Evolutionary conservation across 2,113 vertebrate genomes (phyloP), one percentile per base, ranked within the genome.

Genomic region (Oophaga pumilio): DNA sequence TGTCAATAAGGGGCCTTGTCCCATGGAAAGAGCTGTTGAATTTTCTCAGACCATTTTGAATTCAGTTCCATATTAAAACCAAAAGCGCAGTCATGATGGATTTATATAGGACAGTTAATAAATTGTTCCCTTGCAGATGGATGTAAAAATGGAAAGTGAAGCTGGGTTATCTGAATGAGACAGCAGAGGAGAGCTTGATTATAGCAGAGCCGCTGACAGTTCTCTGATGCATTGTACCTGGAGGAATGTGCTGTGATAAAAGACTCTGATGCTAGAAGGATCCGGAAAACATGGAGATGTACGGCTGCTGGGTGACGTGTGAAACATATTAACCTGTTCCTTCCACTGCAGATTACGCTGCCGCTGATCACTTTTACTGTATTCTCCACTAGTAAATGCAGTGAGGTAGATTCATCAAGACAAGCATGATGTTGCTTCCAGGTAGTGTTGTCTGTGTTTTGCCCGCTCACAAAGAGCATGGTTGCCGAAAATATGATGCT

Each of bases 151-250:
- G 66, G 64, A 28, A 56, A 33, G 33, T 53, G 43, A 69, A 69
- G 49, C 64, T 28, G 1, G 12, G 82, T 73, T 84, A 84, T 84
- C 49, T 71, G 49, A 26, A 24, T 52, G 82, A 52, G 20, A 71
- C 49, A 26, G 64, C 49, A n/a, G 66, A 52, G 60, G 22, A 50
- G 17, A 28, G 24, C 66, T 2, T n/a, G 50, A 28, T 71, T 69
- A 56, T 24, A 71, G 14, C 49, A 9, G 49, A 1, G 8, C 10
- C n/a, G 22, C 22, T 84, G 64, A 24, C 64, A 69, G 82, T 8
- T 52, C 22, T 43, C 49, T 84, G 64, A 84, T 84, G 66, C 4
- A 84, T 84, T 66, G 64, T 14, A 83, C 60, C 64, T 69, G 82
- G 49, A 84, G 66, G 60, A 62, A 59, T 17, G 56, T 20, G 1